These are phyloP conservation scores for Atherinosoma microstoma DNA, from an alignment of 2,797 vertebrate genomes.

Conservation along the genomic window DNA sequence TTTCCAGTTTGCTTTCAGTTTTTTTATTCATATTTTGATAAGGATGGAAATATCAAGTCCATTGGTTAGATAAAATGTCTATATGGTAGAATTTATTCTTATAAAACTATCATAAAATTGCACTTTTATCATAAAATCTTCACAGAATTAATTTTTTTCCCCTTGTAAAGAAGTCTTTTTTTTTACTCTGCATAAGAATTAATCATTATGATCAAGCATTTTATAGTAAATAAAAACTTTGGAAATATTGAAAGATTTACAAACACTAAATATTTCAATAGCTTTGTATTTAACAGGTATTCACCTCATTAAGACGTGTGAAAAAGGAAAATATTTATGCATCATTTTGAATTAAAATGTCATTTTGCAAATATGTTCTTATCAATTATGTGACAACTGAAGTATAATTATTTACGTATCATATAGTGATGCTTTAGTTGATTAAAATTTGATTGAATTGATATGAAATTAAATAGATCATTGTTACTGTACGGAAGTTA, in stretches of 20 bases:
- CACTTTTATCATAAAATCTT: not conserved
- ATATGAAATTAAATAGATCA: not conserved
- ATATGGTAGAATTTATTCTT: not conserved
- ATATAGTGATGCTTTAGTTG: not conserved
- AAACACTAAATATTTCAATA: not conserved
- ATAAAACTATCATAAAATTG: not conserved
- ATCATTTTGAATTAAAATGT: too few species aligned
- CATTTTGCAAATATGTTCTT: not conserved
- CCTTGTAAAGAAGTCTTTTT: too few species aligned
- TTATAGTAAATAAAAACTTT: not conserved
- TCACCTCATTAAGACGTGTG: too few species aligned
- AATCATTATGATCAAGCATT: too few species aligned
- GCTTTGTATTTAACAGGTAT: not conserved
- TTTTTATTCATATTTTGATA: not conserved
- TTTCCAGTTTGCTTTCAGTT: not conserved
- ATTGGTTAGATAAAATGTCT: not conserved
- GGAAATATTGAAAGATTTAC: not conserved
- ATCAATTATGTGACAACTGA: not conserved
- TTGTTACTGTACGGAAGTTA: not conserved
- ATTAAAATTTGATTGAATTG: not conserved
- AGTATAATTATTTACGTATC: not conserved
- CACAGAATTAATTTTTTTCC: too few species aligned
- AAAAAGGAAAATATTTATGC: too few species aligned
- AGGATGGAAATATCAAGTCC: not conserved
- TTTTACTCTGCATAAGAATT: too few species aligned